A percentile compares a stretch with the other conserved stretches of the same genome.
phyloP scores from a whole-genome alignment of 2,797 vertebrate genomes.

The Channa striata region DNA sequence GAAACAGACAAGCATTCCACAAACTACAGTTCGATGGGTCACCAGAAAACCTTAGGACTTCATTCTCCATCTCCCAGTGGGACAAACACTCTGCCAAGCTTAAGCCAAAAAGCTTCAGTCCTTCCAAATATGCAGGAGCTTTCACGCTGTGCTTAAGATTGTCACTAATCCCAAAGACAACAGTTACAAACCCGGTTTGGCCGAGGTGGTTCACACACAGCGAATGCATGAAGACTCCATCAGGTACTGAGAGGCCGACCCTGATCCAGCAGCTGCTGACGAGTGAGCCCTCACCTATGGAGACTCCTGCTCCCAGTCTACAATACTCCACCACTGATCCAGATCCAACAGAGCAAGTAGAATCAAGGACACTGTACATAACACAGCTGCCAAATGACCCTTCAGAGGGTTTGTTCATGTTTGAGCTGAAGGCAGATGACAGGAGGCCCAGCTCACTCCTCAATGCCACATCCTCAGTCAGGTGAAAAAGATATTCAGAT shows the following conservation, averaged over 20 bases:
- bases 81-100: slow-evolving; percentile 82
- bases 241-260: slow-evolving; percentile 79
- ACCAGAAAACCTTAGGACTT: slow-evolving; percentile 85
- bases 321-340: slow-evolving; percentile 91
- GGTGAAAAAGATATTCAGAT: slow-evolving; percentile 91
- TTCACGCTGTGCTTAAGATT: slow-evolving; percentile 85
- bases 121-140: slow-evolving; percentile 63
- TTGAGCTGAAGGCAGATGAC: slow-evolving; percentile 85
- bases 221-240: slow-evolving; percentile 87
- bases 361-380: slow-evolving; percentile 87
- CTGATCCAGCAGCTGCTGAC: slow-evolving; percentile 86
- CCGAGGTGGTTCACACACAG: slow-evolving; percentile 81
- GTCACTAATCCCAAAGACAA: slow-evolving; percentile 86
- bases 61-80: slow-evolving; percentile 84
- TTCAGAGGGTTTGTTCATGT: slow-evolving; percentile 10
- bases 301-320: slow-evolving; percentile 84
- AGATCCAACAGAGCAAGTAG: slow-evolving; percentile 77
- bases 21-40: slow-evolving; percentile 77
- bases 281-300: slow-evolving; percentile 84
- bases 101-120: slow-evolving; percentile 83
- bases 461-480: slow-evolving; percentile 83
- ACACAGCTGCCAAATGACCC: slow-evolving; percentile 73
- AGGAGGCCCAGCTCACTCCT: slow-evolving; percentile 87
- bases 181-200: slow-evolving; percentile 81
- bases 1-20: slow-evolving; percentile 92